Evolutionary conservation across 2,113 vertebrate genomes (phyloP), one percentile per base, ranked within the genome.

Genomic region (Rattus rattus): DNA sequence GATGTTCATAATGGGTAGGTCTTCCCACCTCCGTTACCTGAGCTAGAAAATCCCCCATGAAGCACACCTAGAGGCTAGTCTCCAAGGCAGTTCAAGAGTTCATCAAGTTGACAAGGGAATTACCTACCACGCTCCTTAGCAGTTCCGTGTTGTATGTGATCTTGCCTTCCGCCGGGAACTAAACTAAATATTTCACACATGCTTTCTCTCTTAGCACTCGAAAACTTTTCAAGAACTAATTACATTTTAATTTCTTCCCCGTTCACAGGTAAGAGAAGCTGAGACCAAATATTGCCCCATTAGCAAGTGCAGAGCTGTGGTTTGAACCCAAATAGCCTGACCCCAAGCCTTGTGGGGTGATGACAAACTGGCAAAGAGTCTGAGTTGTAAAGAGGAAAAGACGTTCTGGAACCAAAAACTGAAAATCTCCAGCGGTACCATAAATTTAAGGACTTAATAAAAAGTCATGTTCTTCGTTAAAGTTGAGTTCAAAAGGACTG

Each of bases 391-490:
- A 33, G 84, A 69, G 26, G 59, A 65, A 96, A 96, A 88, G 61
- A 67, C 76, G 61, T 88, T 61, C 92, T 88, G 92, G 20, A 65
- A n/a, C 33, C 36, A 70, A 85, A 96, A 92, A 20, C 39, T 2
- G 2, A 92, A 97, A 85, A 63, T 73, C 13, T 33, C 54, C 49
- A 5, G 17, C 95, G 92, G 77, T 52, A 94, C 93, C 39, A 11
- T 65, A 79, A 94, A 76, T 7, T 95, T 83, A 94, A 98, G 75
- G 96, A 93, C 96, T 67, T 91, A 76, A 91, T 93, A 87, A 96
- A 43, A 98, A 98, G 97, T 89, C 96, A 0, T 52, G 94, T 96
- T 96, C 97, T 94, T 96, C 1, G 14, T 95, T 97, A 96, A 97
- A 95, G 84, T 67, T 95, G 79, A 88, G 1, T 75, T 54, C 26